phyloP scores from a whole-genome alignment of 92 coral and sea anemone species.

The Hydrozoanthus gracilis region DNA sequence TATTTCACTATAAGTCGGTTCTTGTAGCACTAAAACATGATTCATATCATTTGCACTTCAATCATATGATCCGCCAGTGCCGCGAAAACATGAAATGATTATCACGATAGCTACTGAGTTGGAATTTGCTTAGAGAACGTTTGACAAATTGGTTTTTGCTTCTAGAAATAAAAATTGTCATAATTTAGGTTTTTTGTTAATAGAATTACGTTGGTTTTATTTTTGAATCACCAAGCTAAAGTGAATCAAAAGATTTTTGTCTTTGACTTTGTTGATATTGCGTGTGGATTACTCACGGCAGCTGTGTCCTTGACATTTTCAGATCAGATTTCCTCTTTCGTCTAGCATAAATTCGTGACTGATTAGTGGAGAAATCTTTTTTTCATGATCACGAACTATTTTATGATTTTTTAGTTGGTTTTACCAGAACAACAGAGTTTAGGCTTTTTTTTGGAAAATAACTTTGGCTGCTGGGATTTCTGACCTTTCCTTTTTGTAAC shows the following conservation, averaged over 20 bases:
- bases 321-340: neutral
- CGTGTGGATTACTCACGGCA: neutral
- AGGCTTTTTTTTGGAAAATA: neutral
- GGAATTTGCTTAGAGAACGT: neutral
- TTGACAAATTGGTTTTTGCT: slow-evolving; percentile 1
- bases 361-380: neutral
- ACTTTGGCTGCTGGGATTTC: neutral
- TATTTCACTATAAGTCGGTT: slow-evolving; percentile 15
- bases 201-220: neutral
- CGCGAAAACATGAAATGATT: slow-evolving; percentile 16
- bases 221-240: neutral
- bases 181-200: slow-evolving; percentile 12
- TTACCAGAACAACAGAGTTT: neutral
- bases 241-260: neutral
- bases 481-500: neutral
- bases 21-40: slow-evolving; percentile 12
- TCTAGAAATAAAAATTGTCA: slow-evolving; percentile 9
- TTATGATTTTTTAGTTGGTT: neutral
- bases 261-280: slow-evolving; percentile 7
- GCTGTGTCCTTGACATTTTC: slow-evolving; percentile 2
- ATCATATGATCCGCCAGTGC: slow-evolving; percentile 14
- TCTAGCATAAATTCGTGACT: neutral
- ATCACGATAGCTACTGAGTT: slow-evolving; percentile 15
- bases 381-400: neutral
- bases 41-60: slow-evolving; percentile 11